Conservation (phyloP, 2,113 vertebrate species). For the Morone saxatilis region DNA sequence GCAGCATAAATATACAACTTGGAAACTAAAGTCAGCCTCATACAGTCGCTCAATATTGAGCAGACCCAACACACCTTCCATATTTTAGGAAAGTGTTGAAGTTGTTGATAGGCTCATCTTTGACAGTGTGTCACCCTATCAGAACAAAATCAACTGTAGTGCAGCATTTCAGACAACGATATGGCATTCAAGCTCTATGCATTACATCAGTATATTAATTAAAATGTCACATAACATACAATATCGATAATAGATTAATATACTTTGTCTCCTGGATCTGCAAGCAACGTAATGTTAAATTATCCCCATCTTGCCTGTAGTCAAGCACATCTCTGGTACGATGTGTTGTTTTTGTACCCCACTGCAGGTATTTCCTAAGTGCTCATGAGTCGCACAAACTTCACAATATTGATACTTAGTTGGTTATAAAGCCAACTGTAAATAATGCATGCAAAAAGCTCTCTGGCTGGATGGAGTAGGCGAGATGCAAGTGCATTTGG, state of each 20-base stretch:
- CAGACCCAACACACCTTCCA: neutral
- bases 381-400: conserved; percentile 28
- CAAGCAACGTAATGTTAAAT: neutral
- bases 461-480: conserved; percentile 12
- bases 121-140: neutral
- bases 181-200: neutral
- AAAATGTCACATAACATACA: neutral
- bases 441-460: conserved; percentile 75
- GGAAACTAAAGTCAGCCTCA: neutral
- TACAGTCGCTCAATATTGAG: no score
- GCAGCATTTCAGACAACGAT: neutral
- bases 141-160: neutral
- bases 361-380: conserved; percentile 48
- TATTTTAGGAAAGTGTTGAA: neutral
- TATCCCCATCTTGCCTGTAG: neutral
- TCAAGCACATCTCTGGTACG: no score
- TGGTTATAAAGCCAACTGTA: conserved; percentile 50
- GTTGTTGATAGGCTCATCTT: neutral
- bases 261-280: neutral
- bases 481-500: conserved; percentile 31
- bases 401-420: conserved; percentile 38
- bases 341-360: neutral
- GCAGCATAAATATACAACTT: neutral
- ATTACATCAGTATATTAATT: neutral
- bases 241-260: neutral